These are phyloP conservation scores for Habrosyne pyritoides DNA, from an alignment of 2,888 invertebrate genomes.

Conservation along the genomic window DNA sequence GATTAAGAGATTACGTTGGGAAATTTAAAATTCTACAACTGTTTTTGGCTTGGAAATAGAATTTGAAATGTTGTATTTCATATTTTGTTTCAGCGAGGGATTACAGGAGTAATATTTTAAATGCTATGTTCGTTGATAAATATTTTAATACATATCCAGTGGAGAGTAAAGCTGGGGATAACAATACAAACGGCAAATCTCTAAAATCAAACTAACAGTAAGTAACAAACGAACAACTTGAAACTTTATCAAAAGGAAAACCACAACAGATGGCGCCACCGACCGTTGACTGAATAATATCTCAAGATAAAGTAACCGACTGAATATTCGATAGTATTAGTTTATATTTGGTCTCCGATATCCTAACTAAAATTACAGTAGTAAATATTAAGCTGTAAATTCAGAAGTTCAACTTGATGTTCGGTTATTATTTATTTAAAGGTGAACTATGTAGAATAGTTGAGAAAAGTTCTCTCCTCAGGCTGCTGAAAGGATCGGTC, in stretches of 20 bases:
- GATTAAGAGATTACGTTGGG: not conserved
- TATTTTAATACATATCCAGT: not conserved
- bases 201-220: not conserved
- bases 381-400: slow-evolving; percentile 23
- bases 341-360: slow-evolving; percentile 21
- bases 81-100: not conserved
- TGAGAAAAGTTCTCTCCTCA: not conserved
- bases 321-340: slow-evolving; percentile 10
- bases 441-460: slow-evolving; percentile 13
- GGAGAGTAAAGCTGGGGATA: not conserved
- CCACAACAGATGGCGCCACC: slow-evolving; percentile 3
- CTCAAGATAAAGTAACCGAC: slow-evolving; percentile 5
- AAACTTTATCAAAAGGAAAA: slow-evolving; percentile 2
- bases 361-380: slow-evolving; percentile 23
- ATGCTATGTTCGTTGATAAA: not conserved
- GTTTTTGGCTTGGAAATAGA: not conserved
- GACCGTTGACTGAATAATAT: slow-evolving; percentile 2
- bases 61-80: not conserved
- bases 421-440: slow-evolving; percentile 43
- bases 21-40: not conserved
- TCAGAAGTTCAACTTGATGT: slow-evolving; percentile 33
- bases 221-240: not conserved
- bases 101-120: not conserved
- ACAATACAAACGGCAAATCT: not conserved
- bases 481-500: not conserved